phyloP scores from a whole-genome alignment of 2,113 vertebrate genomes.

The Suncus etruscus region DNA sequence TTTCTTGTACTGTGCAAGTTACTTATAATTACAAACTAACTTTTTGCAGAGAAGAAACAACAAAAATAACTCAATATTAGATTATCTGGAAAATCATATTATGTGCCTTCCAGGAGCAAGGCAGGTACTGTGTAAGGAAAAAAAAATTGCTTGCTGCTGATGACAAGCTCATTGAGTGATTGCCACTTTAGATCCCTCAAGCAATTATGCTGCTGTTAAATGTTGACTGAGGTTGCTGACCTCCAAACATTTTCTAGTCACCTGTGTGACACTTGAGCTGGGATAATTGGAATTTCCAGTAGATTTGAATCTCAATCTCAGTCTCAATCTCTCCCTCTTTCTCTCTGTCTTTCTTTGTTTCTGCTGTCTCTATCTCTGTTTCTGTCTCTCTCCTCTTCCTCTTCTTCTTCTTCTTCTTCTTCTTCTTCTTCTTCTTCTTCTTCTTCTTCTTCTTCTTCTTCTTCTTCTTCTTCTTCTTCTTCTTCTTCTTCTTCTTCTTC shows the following conservation, averaged over 20 bases:
- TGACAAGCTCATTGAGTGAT: background rate
- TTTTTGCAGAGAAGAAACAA: background rate
- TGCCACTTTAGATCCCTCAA: background rate
- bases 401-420: too few species aligned
- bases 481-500: too few species aligned
- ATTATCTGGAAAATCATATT: background rate
- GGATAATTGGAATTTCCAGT: background rate
- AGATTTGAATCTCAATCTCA: background rate
- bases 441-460: too few species aligned
- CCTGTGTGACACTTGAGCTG: background rate
- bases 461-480: too few species aligned
- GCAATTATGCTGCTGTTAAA: background rate
- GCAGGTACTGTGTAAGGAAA: background rate
- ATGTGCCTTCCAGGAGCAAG: background rate
- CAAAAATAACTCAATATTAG: background rate
- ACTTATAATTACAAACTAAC: background rate
- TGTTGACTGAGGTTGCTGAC: background rate
- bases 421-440: background rate
- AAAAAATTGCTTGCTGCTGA: background rate
- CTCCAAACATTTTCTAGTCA: background rate
- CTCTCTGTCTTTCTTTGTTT: too few species aligned
- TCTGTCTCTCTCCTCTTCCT: too few species aligned
- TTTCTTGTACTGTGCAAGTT: background rate
- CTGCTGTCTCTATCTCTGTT: too few species aligned
- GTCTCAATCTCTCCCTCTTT: background rate